Evolutionary conservation across 2,888 invertebrate genomes (phyloP).

Genomic region (Aethes cnicana): DNA sequence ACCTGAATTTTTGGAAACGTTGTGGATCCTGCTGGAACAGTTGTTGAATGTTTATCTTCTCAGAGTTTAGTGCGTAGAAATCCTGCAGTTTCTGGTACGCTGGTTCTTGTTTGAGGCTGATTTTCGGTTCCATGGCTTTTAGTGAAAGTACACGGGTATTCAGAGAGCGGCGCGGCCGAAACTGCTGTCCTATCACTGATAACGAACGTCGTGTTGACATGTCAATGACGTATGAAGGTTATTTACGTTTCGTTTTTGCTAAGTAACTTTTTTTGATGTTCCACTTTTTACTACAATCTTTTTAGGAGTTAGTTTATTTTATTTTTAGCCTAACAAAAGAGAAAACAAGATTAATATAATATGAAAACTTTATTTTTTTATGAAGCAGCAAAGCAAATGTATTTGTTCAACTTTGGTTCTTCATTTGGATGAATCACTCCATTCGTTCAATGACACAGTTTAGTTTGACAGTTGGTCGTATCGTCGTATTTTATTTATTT

Average conservation of each 20-base stretch:
- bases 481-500: constrained; percentile 25
- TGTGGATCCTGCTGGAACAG: constrained; percentile 90
- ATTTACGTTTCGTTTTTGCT: constrained; percentile 56
- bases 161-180: constrained; percentile 44
- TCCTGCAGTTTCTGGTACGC: constrained; percentile 89
- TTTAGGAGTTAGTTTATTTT: too few species aligned
- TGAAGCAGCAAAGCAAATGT: too few species aligned
- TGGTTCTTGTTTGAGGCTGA: constrained; percentile 80
- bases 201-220: constrained; percentile 74
- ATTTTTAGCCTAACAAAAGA: too few species aligned
- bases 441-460: constrained; percentile 28
- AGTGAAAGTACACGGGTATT: constrained; percentile 45
- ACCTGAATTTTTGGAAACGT: constrained; percentile 96
- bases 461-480: constrained; percentile 26
- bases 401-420: neutral
- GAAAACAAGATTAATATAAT: too few species aligned
- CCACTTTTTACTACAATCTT: too few species aligned
- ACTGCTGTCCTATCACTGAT: constrained; percentile 57
- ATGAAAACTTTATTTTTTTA: too few species aligned
- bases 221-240: constrained; percentile 78
- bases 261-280: neutral
- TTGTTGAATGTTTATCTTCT: constrained; percentile 90
- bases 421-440: constrained; percentile 22
- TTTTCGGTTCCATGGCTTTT: constrained; percentile 71
- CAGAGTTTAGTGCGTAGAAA: constrained; percentile 87